Conservation (phyloP, 2,797 vertebrate genomes). For the Lerista edwardsae region DNA sequence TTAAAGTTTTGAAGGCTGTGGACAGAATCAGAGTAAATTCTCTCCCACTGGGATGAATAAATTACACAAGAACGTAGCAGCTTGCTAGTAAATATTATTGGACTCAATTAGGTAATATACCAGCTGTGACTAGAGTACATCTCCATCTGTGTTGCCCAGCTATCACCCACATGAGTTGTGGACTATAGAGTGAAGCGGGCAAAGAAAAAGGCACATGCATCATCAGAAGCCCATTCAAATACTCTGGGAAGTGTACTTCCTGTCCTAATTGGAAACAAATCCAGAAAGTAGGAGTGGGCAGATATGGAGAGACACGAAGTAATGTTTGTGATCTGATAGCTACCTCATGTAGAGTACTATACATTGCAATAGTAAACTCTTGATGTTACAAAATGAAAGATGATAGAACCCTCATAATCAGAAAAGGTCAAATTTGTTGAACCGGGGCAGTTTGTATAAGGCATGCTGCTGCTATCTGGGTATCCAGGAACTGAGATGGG, state of each 20-base stretch:
- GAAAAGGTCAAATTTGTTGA: not conserved
- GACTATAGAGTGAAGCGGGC: not conserved
- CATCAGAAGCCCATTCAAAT: not conserved
- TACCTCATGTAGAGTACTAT: not conserved
- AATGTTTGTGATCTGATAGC: not conserved
- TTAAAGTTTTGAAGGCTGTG: not conserved
- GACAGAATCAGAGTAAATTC: conserved; percentile 10
- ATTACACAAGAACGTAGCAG: conserved; percentile 27
- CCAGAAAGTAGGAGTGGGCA: not conserved
- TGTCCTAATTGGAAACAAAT: not conserved
- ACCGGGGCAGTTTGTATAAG: not conserved
- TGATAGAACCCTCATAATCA: not conserved
- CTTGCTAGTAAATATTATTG: conserved; percentile 42
- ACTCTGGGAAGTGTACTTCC: not conserved
- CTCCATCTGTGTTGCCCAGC: conserved; percentile 31
- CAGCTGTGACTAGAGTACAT: conserved; percentile 36
- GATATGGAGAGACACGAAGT: not conserved
- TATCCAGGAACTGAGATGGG: not conserved
- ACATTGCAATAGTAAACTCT: not conserved
- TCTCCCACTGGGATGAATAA: conserved; percentile 14
- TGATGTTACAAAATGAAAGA: not conserved
- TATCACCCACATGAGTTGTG: conserved; percentile 21
- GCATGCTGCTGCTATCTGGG: not conserved
- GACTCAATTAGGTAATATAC: conserved; percentile 33
- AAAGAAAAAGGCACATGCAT: not conserved